Evolutionary conservation across 2,113 vertebrate species (phyloP), one percentile per base, ranked within the genome.

Genomic region (Psilopogon haemacephalus): DNA sequence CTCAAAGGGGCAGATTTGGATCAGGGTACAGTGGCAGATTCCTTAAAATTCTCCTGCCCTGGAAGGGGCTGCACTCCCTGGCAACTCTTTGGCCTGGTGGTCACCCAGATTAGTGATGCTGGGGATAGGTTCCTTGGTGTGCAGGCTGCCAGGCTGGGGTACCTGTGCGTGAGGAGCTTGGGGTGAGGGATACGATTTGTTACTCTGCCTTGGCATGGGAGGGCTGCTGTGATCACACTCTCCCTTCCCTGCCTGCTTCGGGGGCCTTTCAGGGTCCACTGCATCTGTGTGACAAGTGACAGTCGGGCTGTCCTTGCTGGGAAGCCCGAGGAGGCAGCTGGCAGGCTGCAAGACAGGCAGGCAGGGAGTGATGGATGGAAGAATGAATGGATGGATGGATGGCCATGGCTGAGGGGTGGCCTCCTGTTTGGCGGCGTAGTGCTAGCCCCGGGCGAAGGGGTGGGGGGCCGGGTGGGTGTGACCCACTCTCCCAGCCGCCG

Each of bases 401-500:
- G 28, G n/a, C 52, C 37, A 2, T 9, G 48, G 75, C 18, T 33
- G 83, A 24, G 35, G 14, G 10, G 71, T 35, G 56, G 8, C 5
- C 12, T 12, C 83, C 37, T 44, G 28, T 21, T 5, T 42, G 72
- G 54, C 35, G 42, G 59, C 18, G 70, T 5, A 60, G 64, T 54
- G 75, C 70, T 37, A 64, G 63, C 81, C 83, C 75, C 62, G 84
- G 82, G 83, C 42, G 85, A 65, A 75, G 88, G 90, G 90, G n/a
- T 54, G 83, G 89, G 86, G 94, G 75, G 76, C 67, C 78, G 86
- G 44, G 79, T 40, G 80, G 92, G 74, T 85, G 79, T 64, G 93
- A 50, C 80, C 73, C 12, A 32, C 92, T 62, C 59, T 58, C 76
- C 24, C 72, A 38, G 62, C 71, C 13, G 5, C 85, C 28, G 82